Evolutionary conservation across 2,797 vertebrate genomes (phyloP).

Genomic region (Hippoglossus hippoglossus): DNA sequence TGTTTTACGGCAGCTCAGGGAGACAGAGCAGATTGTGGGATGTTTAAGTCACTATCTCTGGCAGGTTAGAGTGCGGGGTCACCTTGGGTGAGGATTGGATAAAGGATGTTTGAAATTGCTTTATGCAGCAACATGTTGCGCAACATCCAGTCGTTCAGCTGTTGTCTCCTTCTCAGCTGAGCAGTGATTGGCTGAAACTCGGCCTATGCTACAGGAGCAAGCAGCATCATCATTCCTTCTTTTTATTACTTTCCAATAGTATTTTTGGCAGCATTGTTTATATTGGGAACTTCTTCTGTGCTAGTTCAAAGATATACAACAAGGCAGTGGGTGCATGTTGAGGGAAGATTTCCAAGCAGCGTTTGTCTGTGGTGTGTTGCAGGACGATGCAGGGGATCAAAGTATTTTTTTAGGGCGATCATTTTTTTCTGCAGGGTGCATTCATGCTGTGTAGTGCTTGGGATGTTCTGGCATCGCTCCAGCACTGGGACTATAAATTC

Average conservation of each 20-base stretch:
- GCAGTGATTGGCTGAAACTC: conserved; percentile 13
- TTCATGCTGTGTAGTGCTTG: conserved; percentile 53
- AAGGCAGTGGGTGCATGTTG: conserved; percentile 49
- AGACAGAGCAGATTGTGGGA: conserved; percentile 60
- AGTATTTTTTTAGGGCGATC: conserved; percentile 62
- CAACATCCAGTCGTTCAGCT: conserved; percentile 33
- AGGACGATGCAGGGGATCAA: conserved; percentile 54
- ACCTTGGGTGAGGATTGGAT: conserved; percentile 65
- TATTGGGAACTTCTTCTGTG: conserved; percentile 26
- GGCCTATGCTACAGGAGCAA: conserved; percentile 34
- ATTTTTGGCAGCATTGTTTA: conserved; percentile 38
- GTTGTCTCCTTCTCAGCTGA: conserved; percentile 26
- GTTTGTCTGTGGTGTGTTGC: conserved; percentile 48
- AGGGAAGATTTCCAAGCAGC: conserved; percentile 47
- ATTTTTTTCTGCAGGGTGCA: conserved; percentile 29
- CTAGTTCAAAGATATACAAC: conserved; percentile 45
- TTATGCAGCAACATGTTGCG: conserved; percentile 41
- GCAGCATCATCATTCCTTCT: conserved; percentile 1
- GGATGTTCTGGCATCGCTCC: conserved; percentile 41
- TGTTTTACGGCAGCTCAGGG: conserved; percentile 55
- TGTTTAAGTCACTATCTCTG: conserved; percentile 65
- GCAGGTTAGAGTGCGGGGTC: conserved; percentile 55
- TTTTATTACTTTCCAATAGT: conserved; percentile 21
- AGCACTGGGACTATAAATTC: conserved; percentile 52
- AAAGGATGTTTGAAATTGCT: conserved; percentile 62